phyloP scores from a whole-genome alignment of 2,113 vertebrate species.

The Macrotus californicus region DNA sequence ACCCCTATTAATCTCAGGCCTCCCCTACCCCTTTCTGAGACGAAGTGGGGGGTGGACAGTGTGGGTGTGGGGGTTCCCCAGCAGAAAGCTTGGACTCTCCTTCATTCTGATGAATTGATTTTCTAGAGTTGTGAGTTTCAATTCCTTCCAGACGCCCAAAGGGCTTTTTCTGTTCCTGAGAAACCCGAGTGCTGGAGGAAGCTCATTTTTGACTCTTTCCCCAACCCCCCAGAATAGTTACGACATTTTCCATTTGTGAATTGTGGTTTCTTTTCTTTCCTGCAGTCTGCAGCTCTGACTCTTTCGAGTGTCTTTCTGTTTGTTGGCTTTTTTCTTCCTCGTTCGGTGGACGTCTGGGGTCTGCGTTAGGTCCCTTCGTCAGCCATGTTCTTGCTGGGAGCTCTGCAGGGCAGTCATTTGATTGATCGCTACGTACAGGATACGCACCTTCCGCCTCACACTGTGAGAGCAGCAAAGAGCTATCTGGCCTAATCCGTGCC shows the following conservation, averaged over 20 bases:
- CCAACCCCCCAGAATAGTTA: conserved; percentile 7
- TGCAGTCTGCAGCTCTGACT: fast-evolving
- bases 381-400: neutral
- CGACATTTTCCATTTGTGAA: conserved; percentile 40
- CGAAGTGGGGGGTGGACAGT: neutral
- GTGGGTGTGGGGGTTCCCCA: too few species aligned
- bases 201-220: neutral
- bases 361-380: neutral
- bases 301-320: neutral
- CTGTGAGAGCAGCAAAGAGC: neutral
- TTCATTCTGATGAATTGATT: neutral
- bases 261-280: neutral
- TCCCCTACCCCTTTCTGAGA: neutral
- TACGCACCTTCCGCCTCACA: neutral
- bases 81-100: neutral
- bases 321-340: neutral
- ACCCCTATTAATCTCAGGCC: neutral
- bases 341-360: neutral
- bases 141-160: conserved; percentile 57
- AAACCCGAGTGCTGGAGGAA: conserved; percentile 34
- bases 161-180: conserved; percentile 43
- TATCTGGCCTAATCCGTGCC: neutral
- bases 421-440: neutral
- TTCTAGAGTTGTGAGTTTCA: conserved; percentile 60
- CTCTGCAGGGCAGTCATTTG: neutral